Conservation (phyloP, 2,797 vertebrate genomes). For the Mormyrus proboscirostris region DNA sequence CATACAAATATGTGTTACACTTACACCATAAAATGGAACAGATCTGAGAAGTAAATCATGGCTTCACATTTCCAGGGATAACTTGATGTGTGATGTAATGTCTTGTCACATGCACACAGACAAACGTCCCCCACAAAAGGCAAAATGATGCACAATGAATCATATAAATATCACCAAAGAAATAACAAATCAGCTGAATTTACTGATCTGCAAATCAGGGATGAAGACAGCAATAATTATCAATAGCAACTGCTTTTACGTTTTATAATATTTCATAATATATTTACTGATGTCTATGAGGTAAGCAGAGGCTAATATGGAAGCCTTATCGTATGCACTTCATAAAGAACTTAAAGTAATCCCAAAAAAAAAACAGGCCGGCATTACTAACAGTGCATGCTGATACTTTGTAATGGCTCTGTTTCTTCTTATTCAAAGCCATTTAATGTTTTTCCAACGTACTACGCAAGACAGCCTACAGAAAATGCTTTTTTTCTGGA, state of each 20-base stretch:
- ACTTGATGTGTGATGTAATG: neutral
- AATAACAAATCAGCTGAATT: neutral
- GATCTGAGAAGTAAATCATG: conserved; percentile 17
- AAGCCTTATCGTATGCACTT: conserved; percentile 10
- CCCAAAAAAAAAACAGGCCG: neutral
- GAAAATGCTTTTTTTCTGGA: neutral
- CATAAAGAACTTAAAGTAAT: neutral
- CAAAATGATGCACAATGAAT: conserved; percentile 15
- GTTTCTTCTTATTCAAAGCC: neutral
- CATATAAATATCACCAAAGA: neutral
- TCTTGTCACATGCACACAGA: neutral
- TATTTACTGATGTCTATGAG: conserved; percentile 23
- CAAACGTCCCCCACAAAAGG: conserved; percentile 7
- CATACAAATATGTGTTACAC: conserved; percentile 20
- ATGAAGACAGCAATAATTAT: neutral
- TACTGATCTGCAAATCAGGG: neutral
- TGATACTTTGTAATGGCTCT: neutral
- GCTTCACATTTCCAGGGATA: conserved; percentile 18
- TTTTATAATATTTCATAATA: neutral
- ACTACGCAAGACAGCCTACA: neutral
- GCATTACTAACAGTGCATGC: neutral
- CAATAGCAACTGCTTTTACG: neutral
- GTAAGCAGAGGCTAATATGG: conserved; percentile 24
- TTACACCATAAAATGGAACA: conserved; percentile 2
- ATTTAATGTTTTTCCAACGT: neutral